Evolutionary conservation across 2,113 vertebrate species (phyloP), one percentile per base, ranked within the genome.

Genomic region (Ploceus nigricollis): DNA sequence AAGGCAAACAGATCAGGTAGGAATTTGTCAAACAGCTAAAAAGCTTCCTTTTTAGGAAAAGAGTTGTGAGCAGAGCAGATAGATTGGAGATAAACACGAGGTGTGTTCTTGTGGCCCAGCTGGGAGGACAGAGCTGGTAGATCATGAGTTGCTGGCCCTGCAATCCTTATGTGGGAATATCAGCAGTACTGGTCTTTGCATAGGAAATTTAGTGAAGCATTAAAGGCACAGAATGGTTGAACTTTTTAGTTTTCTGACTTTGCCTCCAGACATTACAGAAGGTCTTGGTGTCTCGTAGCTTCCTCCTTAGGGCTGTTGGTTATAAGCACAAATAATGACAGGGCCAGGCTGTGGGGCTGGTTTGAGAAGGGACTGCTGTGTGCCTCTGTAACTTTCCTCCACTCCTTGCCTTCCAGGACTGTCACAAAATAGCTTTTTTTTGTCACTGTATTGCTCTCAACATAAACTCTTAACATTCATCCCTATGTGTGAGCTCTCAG

Each of bases 1-100:
- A 99, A 97, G 98, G 98, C 97, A 99, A 99, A 92, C 99, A 99
- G 96, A 99, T 99, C 98, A 99, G 99, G 99, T 99, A 97, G 95
- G 97, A 80, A 23, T 28, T 9, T 54, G 33, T 37, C 30, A 73
- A 77, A 37, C 3, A 24, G 63, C 40, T 66, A 1, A 42, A 70
- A 69, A 73, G 11, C 21, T 86, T 70, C 35, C 70, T n/a, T n/a
- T n/a, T n/a, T 58, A 19, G 51, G 40, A 25, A 17, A 56, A 51
- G 35, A 45, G 42, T 0, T 12, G 25, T 20, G 10, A 61, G 7
- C 28, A 50, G 42, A 60, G 33, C 6, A 56, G 13, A 11, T n/a
- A 0, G 1, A 2, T 3, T 53, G 51, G 56, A 40, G 44, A 30
- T 54, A 50, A 76, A 18, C 13, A 2, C 0, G 2, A 10, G 44